A percentile compares a stretch with the other conserved stretches of the same genome.
phyloP scores from a whole-genome alignment of 2,888 invertebrate species.

The Acronicta psi region DNA sequence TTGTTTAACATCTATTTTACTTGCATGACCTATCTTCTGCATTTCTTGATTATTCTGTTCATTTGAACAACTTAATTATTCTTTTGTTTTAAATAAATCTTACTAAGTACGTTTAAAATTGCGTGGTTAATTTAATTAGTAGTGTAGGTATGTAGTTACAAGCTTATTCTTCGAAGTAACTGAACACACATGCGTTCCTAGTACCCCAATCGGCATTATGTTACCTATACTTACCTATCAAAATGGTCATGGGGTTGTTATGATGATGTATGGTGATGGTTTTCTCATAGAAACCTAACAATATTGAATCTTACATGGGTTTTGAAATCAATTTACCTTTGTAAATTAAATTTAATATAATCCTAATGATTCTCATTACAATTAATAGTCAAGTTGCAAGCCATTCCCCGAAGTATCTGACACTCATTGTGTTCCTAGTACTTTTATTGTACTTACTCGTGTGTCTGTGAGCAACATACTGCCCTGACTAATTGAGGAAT shows the following conservation, averaged over 20 bases:
- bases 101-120: too few relatives aligned
- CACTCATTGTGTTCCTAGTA: constrained; percentile 41
- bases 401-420: constrained; percentile 40
- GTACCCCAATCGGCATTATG: not conserved
- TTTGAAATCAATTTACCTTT: too few relatives aligned
- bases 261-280: too few relatives aligned
- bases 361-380: not conserved
- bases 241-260: too few relatives aligned
- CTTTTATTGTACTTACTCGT: constrained; percentile 24
- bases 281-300: too few relatives aligned
- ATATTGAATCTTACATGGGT: too few relatives aligned
- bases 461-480: constrained; percentile 43
- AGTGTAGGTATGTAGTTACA: not conserved
- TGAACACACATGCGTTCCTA: not conserved
- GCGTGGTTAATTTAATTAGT: too few relatives aligned
- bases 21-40: constrained; percentile 6
- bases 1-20: constrained; percentile 12
- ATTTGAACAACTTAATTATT: constrained; percentile 19
- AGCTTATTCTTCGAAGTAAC: constrained; percentile 26
- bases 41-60: constrained; percentile 4
- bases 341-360: not conserved
- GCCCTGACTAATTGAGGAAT: constrained; percentile 79
- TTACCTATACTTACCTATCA: not conserved
- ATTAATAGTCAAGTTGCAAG: constrained; percentile 11
- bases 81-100: not conserved